These are phyloP conservation scores for Cygnus olor DNA, from an alignment of 2,797 vertebrate genomes.

Conservation along the genomic window DNA sequence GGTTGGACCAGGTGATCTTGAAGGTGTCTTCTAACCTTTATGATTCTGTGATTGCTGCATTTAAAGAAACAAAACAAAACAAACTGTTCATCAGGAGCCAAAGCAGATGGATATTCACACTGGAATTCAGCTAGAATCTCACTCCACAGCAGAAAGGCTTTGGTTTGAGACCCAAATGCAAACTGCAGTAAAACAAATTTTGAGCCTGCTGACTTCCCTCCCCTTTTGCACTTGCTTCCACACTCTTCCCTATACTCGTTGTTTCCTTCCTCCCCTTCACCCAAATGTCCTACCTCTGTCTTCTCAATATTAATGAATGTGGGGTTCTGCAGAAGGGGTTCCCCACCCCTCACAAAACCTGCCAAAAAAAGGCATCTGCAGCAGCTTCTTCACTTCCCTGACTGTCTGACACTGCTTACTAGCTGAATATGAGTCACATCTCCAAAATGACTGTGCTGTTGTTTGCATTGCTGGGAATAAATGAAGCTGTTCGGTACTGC, in stretches of 20 bases:
- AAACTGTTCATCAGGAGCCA: neutral
- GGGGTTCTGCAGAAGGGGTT: neutral
- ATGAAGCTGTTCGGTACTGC: neutral
- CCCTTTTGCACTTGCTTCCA: neutral
- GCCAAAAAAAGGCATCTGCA: neutral
- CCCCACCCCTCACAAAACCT: neutral
- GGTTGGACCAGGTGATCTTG: no score
- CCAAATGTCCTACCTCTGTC: neutral
- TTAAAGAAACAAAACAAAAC: neutral
- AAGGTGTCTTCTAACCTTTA: no score
- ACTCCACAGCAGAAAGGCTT: neutral
- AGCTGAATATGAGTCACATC: neutral
- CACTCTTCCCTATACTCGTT: neutral
- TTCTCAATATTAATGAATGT: neutral
- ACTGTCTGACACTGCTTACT: neutral
- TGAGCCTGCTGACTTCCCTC: neutral
- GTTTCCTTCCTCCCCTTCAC: neutral
- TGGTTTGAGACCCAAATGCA: neutral
- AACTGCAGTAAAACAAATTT: neutral
- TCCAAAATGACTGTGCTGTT: accelerated
- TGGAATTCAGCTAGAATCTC: neutral
- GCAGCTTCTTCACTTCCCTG: neutral
- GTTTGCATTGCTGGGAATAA: neutral
- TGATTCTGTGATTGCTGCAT: neutral
- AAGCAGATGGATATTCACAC: neutral